These are phyloP conservation scores for Pelobates cultripes DNA, from an alignment of 2,797 vertebrate species.

Conservation along the genomic window DNA sequence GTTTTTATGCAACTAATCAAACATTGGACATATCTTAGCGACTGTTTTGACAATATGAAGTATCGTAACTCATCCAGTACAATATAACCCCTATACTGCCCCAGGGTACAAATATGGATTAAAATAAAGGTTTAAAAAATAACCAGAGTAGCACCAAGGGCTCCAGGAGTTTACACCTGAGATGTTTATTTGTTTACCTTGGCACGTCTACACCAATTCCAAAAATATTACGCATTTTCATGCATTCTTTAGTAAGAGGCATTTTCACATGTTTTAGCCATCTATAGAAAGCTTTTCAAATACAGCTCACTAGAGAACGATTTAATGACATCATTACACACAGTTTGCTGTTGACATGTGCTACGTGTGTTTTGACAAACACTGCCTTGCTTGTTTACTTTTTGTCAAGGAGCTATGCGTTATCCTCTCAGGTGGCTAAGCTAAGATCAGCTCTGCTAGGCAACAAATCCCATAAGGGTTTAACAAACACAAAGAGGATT, in stretches of 20 bases:
- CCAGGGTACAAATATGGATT: too few species aligned
- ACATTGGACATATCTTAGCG: too few species aligned
- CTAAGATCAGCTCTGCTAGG: conserved; percentile 27
- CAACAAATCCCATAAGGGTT: conserved; percentile 40
- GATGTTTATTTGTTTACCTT: too few species aligned
- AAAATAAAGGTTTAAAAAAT: too few species aligned
- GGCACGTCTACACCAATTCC: neutral
- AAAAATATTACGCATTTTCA: neutral
- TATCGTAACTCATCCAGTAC: too few species aligned
- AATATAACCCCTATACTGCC: too few species aligned
- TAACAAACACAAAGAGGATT: conserved; percentile 20
- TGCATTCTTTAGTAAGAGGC: neutral
- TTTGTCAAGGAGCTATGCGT: neutral
- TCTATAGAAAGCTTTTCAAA: neutral
- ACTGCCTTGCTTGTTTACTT: conserved; percentile 3
- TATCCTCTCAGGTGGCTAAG: conserved; percentile 8
- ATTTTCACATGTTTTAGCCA: neutral
- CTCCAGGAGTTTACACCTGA: too few species aligned
- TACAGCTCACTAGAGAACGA: neutral
- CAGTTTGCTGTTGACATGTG: conserved; percentile 4
- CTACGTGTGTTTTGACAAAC: neutral
- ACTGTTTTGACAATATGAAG: too few species aligned
- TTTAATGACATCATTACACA: conserved; percentile 30
- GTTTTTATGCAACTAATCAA: too few species aligned
- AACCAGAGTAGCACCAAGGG: too few species aligned